phyloP scores from a whole-genome alignment of 2,797 vertebrate genomes.

The Octomys mimax region DNA sequence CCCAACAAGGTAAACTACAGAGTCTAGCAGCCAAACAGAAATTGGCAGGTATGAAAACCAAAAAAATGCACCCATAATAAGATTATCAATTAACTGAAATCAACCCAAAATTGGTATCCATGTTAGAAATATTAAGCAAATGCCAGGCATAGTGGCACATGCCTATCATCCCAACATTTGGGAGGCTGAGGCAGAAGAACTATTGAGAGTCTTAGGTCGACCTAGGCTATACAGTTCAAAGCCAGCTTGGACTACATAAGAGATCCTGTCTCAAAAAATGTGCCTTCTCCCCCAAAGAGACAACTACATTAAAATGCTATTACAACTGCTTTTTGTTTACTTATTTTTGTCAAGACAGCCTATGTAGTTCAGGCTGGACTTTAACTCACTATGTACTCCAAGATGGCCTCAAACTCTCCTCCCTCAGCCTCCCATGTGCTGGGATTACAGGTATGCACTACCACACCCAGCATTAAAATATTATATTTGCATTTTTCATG shows the following conservation, averaged over 20 bases:
- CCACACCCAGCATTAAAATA: not conserved
- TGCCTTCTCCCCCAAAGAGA: not conserved
- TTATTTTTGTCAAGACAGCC: not conserved
- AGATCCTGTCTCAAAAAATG: not conserved
- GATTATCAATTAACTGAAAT: not conserved
- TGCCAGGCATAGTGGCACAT: not conserved
- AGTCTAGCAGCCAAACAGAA: conserved; percentile 14
- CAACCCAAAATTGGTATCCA: not conserved
- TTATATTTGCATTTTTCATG: not conserved
- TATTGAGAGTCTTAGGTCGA: not conserved
- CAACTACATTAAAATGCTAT: not conserved
- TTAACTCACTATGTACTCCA: not conserved
- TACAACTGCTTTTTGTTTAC: not conserved
- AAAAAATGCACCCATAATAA: not conserved
- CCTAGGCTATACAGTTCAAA: not conserved
- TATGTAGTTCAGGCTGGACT: not conserved
- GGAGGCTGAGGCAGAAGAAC: not conserved
- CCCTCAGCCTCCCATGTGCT: not conserved
- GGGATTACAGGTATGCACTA: not conserved
- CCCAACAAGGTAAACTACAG: conserved; percentile 6
- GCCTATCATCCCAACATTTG: not conserved
- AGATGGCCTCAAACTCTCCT: not conserved
- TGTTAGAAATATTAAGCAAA: not conserved
- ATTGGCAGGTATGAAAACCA: not conserved
- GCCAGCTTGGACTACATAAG: not conserved